Evolutionary conservation across 2,888 invertebrate species (phyloP).

Genomic region (Stegophylla sp.): DNA sequence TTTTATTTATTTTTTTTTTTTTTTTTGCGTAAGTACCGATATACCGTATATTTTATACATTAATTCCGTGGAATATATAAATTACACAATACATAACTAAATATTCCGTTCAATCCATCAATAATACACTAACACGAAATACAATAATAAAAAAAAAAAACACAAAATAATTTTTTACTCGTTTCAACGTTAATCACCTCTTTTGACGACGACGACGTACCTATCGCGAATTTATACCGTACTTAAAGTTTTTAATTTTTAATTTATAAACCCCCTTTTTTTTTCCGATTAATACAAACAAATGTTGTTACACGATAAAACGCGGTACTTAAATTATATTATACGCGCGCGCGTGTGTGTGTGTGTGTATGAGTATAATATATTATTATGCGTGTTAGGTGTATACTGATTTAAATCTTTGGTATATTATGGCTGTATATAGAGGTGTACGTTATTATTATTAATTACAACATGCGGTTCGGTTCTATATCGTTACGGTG

Average conservation of each 20-base stretch:
- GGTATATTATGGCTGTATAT: neutral
- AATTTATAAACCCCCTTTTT: slow-evolving; percentile 5
- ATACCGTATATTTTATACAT: slow-evolving; percentile 26
- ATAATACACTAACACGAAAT: slow-evolving; percentile 26
- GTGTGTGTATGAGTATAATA: neutral
- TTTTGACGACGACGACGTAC: no score
- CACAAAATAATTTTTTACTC: neutral
- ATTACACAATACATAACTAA: slow-evolving; percentile 39
- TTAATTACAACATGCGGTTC: neutral
- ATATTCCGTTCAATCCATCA: slow-evolving; percentile 20
- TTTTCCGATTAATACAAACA: slow-evolving; percentile 13
- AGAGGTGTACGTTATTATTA: no score
- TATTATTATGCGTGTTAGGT: neutral
- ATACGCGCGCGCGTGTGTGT: neutral
- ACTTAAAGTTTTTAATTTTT: neutral
- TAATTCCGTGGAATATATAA: slow-evolving; percentile 24
- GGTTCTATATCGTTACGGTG: neutral
- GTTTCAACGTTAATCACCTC: slow-evolving; percentile 7
- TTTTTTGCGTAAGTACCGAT: slow-evolving; percentile 11
- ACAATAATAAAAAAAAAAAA: neutral
- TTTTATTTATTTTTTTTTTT: slow-evolving; percentile 4
- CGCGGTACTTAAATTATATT: slow-evolving; percentile 1
- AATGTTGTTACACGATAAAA: slow-evolving; percentile 11
- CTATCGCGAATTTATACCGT: neutral
- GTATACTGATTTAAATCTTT: slow-evolving; percentile 7